Percentiles rank a stretch among this genome's conserved stretches.
phyloP scores from a whole-genome alignment of 2,113 vertebrate genomes.

The Pheucticus melanocephalus region DNA sequence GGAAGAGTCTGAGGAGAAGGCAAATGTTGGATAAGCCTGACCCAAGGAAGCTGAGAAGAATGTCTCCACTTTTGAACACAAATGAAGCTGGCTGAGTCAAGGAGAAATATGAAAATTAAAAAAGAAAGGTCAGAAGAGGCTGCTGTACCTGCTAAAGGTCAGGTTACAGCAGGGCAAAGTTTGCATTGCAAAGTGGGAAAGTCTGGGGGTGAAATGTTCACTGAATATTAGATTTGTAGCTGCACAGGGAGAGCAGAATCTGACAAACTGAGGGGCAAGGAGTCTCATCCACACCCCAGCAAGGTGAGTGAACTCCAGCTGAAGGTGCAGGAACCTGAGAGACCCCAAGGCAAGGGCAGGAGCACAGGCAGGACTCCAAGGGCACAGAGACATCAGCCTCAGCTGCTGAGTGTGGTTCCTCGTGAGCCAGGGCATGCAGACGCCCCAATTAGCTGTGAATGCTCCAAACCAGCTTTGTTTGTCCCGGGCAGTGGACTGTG shows the following conservation, averaged over 20 bases:
- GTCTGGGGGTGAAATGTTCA: background rate
- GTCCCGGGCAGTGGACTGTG: background rate
- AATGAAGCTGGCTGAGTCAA: background rate
- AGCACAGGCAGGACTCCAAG: background rate
- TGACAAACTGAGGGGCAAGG: background rate
- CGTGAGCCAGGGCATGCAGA: background rate
- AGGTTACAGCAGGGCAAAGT: background rate
- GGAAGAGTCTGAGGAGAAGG: background rate
- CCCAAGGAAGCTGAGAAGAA: background rate
- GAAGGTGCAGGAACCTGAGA: background rate
- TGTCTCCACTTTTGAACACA: background rate
- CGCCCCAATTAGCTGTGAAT: background rate
- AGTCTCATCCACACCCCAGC: background rate
- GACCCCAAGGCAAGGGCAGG: background rate
- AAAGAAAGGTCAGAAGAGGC: background rate
- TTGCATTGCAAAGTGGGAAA: background rate
- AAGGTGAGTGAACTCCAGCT: background rate
- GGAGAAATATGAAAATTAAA: background rate
- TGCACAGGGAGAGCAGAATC: background rate
- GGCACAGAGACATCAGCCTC: background rate
- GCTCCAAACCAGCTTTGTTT: background rate
- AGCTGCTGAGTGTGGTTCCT: rapidly evolving
- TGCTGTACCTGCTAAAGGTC: background rate
- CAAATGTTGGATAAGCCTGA: background rate
- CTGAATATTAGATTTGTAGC: background rate